phyloP scores from a whole-genome alignment of 1,140 invertebrate genomes.

The Hyles euphorbiae region DNA sequence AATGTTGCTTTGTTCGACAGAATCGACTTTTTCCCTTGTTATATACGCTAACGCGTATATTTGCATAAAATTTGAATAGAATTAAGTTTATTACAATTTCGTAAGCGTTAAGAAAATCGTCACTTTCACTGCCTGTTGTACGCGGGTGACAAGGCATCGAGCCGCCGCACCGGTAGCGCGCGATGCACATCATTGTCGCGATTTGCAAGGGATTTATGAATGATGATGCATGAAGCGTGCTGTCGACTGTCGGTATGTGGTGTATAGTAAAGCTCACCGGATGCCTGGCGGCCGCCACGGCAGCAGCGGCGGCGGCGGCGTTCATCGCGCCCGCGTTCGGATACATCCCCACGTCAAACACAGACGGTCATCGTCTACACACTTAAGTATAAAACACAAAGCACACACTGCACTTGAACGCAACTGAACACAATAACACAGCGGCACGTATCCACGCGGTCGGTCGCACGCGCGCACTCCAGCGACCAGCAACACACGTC shows the following conservation, averaged over 20 bases:
- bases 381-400: slow-evolving; percentile 53
- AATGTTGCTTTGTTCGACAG: no score
- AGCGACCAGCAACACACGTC: slow-evolving; percentile 28
- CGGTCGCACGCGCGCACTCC: slow-evolving; percentile 52
- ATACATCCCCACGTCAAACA: slow-evolving; percentile 73
- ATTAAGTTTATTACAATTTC: slow-evolving; percentile 3
- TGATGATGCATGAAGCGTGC: not conserved
- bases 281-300: slow-evolving; percentile 74
- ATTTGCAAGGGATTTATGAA: slow-evolving; percentile 1
- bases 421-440: slow-evolving; percentile 45
- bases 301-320: slow-evolving; percentile 73
- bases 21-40: no score
- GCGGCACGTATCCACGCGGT: slow-evolving; percentile 42
- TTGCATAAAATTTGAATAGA: slow-evolving; percentile 8
- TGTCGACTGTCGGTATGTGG: not conserved
- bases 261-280: slow-evolving; percentile 52
- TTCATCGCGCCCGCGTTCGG: slow-evolving; percentile 75
- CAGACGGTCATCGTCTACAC: slow-evolving; percentile 57
- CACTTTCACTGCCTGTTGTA: slow-evolving; percentile 4
- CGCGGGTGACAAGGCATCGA: not conserved
- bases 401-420: slow-evolving; percentile 59
- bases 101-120: not conserved
- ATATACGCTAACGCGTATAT: slow-evolving; percentile 9
- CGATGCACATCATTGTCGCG: not conserved
- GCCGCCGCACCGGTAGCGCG: no score